Conservation (phyloP, 2,888 invertebrate genomes). For the Arrhopalites spinosus region DNA sequence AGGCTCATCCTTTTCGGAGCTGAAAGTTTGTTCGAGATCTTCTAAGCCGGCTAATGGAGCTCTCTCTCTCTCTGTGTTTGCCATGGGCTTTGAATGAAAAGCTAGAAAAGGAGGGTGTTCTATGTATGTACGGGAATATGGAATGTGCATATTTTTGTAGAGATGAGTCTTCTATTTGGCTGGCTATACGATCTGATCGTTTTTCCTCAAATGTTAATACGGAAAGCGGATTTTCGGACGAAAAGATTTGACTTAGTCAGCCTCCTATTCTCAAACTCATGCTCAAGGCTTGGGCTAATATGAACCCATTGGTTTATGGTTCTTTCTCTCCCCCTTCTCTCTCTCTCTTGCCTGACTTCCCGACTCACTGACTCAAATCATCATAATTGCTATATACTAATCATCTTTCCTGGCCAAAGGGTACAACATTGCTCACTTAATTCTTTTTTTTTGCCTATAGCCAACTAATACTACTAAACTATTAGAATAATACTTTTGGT, state of each 20-base stretch:
- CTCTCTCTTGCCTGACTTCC: conserved; percentile 18
- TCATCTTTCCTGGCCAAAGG: conserved; percentile 33
- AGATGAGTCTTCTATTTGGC: neutral
- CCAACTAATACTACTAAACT: neutral
- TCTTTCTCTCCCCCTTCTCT: neutral
- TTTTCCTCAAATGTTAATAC: conserved; percentile 35
- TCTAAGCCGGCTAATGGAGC: conserved; percentile 43
- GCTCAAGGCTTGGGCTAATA: conserved; percentile 2
- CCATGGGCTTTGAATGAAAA: neutral
- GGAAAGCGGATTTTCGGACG: conserved; percentile 41
- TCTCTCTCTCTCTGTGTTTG: conserved; percentile 10
- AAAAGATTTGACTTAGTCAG: conserved; percentile 37
- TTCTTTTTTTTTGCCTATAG: conserved; percentile 10
- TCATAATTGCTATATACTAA: conserved; percentile 36
- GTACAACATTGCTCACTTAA: conserved; percentile 14
- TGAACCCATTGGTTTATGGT: conserved; percentile 21
- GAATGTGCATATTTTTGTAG: neutral
- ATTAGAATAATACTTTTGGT: neutral
- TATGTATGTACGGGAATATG: no score
- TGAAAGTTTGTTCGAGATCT: conserved; percentile 33
- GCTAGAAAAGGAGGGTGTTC: no score
- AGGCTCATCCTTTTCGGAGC: conserved; percentile 30
- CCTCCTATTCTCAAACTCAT: neutral
- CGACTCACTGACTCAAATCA: conserved; percentile 32
- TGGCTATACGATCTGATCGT: conserved; percentile 17